These are phyloP conservation scores for Chrysolina haemoptera DNA, from an alignment of 2,888 invertebrate genomes.

Conservation along the genomic window DNA sequence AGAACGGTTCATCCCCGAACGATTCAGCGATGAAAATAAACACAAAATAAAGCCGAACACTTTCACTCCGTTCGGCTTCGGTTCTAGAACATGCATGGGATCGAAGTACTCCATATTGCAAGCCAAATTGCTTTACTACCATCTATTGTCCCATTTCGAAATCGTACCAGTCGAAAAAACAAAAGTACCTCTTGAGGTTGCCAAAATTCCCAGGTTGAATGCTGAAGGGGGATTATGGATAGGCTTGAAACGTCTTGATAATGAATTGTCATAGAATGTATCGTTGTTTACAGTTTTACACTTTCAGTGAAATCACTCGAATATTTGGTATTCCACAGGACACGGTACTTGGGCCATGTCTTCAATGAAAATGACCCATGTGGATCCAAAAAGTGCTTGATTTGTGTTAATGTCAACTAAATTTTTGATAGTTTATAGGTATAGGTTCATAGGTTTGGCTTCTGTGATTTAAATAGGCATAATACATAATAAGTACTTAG, in stretches of 20 bases:
- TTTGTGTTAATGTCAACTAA: too few species aligned
- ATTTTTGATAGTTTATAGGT: too few species aligned
- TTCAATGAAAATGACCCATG: not conserved
- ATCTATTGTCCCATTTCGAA: slow-evolving; percentile 18
- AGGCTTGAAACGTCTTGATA: slow-evolving; percentile 14
- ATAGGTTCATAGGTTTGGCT: too few species aligned
- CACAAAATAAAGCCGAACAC: slow-evolving; percentile 65
- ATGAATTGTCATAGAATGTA: not conserved
- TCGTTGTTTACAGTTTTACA: not conserved
- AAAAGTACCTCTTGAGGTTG: slow-evolving; percentile 24
- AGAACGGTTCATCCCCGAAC: slow-evolving; percentile 71
- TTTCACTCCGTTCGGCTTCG: slow-evolving; percentile 24
- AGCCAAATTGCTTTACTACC: slow-evolving; percentile 22
- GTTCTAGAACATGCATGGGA: slow-evolving; percentile 27
- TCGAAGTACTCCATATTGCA: slow-evolving; percentile 22
- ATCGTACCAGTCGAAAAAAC: slow-evolving; percentile 24
- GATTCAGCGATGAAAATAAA: slow-evolving; percentile 73
- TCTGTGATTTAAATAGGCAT: too few species aligned
- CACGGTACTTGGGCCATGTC: not conserved
- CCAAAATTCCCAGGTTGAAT: slow-evolving; percentile 24
- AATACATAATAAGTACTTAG: too few species aligned
- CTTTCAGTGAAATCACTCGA: not conserved
- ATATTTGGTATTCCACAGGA: not conserved
- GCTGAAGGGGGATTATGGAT: slow-evolving; percentile 26
- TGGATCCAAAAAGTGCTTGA: too few species aligned